A percentile compares a stretch with the other conserved stretches of the same genome.
These are phyloP conservation scores for Apistogramma diplotaenia DNA, from an alignment of 2,113 vertebrate species.

Conservation along the genomic window DNA sequence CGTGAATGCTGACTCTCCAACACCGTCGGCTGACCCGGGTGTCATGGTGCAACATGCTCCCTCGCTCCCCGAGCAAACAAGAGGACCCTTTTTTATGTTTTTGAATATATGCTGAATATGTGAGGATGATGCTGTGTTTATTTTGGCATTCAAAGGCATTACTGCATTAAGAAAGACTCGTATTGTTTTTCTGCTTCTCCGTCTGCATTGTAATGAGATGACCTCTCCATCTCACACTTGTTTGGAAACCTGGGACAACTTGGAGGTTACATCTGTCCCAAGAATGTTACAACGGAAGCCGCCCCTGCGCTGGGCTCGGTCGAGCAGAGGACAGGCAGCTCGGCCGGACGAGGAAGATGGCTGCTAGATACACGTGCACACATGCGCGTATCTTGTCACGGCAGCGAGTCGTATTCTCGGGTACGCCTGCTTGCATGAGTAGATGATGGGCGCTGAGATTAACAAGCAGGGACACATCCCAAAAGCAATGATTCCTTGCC, in stretches of 20 bases:
- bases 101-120: slow-evolving; percentile 21
- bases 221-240: slow-evolving; percentile 20
- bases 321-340: slow-evolving; percentile 52
- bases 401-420: background rate
- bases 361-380: slow-evolving; percentile 1
- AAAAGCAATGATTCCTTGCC: slow-evolving; percentile 49
- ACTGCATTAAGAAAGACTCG: background rate
- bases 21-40: slow-evolving; percentile 52
- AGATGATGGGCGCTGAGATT: slow-evolving; percentile 27
- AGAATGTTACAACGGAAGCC: slow-evolving; percentile 18
- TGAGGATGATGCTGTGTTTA: background rate
- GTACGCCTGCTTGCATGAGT: slow-evolving; percentile 2
- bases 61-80: slow-evolving; percentile 40
- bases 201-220: slow-evolving; percentile 2
- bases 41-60: slow-evolving; percentile 46
- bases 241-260: slow-evolving; percentile 52
- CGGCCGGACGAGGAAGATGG: slow-evolving; percentile 46
- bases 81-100: slow-evolving; percentile 16
- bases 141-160: slow-evolving; percentile 8
- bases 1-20: slow-evolving; percentile 46
- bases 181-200: background rate
- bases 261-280: background rate
- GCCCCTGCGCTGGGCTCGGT: slow-evolving; percentile 45
- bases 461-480: slow-evolving; percentile 55
- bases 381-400: slow-evolving; percentile 6